phyloP scores from a whole-genome alignment of 2,888 invertebrate genomes.

The Trachelus stipa region DNA sequence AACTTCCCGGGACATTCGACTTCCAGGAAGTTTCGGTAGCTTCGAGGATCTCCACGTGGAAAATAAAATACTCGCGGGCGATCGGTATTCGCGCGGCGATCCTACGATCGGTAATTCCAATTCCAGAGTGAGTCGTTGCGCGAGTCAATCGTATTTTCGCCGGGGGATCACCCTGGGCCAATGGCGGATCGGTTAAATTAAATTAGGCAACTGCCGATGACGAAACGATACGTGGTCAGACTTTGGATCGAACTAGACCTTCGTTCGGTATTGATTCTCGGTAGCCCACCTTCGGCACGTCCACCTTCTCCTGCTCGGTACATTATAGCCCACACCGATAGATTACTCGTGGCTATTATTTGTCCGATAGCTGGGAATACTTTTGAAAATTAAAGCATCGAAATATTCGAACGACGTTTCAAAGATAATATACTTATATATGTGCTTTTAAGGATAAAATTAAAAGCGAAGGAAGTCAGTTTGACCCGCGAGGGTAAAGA shows the following conservation, averaged over 20 bases:
- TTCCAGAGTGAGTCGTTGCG: neutral
- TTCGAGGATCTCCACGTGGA: neutral
- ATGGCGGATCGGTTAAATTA: slow-evolving; percentile 15
- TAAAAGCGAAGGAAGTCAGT: no score
- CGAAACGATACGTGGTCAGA: slow-evolving; percentile 13
- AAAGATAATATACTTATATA: neutral
- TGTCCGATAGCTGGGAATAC: neutral
- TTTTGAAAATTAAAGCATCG: neutral
- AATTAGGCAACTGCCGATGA: slow-evolving; percentile 10
- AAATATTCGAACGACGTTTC: neutral
- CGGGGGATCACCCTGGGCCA: neutral
- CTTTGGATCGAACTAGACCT: slow-evolving; percentile 1
- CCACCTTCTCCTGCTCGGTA: neutral
- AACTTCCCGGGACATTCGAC: neutral
- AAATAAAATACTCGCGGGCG: neutral
- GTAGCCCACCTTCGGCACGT: neutral
- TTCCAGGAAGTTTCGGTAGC: neutral
- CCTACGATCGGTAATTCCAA: neutral
- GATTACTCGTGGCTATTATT: neutral
- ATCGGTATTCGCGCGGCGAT: neutral
- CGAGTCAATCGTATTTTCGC: neutral
- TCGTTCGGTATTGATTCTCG: neutral
- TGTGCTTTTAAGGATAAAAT: neutral
- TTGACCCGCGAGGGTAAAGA: no score
- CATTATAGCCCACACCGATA: neutral